Evolutionary conservation across 2,113 vertebrate species (phyloP).

Genomic region (Protomyctophum bolini): DNA sequence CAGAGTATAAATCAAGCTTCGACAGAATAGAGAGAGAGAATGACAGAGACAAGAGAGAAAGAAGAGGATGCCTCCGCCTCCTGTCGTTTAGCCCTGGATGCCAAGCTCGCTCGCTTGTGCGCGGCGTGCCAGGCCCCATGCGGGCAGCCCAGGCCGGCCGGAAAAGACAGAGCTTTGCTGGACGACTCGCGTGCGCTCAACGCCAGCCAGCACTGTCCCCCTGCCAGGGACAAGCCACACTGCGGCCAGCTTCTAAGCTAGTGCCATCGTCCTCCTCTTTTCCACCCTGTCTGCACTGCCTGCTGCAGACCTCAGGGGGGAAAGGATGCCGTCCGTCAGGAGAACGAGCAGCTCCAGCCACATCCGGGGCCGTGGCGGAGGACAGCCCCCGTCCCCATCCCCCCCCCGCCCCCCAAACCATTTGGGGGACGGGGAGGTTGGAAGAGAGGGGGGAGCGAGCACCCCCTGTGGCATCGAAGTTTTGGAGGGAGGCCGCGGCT

Average conservation of each 20-base stretch:
- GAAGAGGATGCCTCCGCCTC: constrained; percentile 67
- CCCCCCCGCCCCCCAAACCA: too few relatives aligned
- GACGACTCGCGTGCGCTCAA: constrained; percentile 43
- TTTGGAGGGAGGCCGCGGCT: too few relatives aligned
- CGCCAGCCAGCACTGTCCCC: constrained; percentile 46
- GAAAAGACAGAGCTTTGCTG: constrained; percentile 74
- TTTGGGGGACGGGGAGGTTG: constrained; percentile 42
- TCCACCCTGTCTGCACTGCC: constrained; percentile 20
- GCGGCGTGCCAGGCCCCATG: constrained; percentile 71
- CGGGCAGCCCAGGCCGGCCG: constrained; percentile 70
- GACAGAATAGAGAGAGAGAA: too few relatives aligned
- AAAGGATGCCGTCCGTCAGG: constrained; percentile 64
- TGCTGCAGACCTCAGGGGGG: constrained; percentile 58
- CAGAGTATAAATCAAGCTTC: too few relatives aligned
- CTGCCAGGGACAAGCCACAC: constrained; percentile 67
- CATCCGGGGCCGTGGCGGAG: constrained; percentile 61
- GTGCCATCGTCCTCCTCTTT: constrained; percentile 52
- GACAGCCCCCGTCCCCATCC: constrained; percentile 57
- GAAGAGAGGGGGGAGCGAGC: constrained; percentile 31
- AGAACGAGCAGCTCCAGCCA: constrained; percentile 38
- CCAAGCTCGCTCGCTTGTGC: constrained; percentile 57
- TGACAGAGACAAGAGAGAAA: constrained; percentile 17
- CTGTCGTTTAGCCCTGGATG: constrained; percentile 69
- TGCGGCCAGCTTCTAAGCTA: constrained; percentile 65
- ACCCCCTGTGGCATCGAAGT: too few relatives aligned